Base-by-base conservation (phyloP, 2,797 vertebrate species). In the Fistularia tabacaria region DNA sequence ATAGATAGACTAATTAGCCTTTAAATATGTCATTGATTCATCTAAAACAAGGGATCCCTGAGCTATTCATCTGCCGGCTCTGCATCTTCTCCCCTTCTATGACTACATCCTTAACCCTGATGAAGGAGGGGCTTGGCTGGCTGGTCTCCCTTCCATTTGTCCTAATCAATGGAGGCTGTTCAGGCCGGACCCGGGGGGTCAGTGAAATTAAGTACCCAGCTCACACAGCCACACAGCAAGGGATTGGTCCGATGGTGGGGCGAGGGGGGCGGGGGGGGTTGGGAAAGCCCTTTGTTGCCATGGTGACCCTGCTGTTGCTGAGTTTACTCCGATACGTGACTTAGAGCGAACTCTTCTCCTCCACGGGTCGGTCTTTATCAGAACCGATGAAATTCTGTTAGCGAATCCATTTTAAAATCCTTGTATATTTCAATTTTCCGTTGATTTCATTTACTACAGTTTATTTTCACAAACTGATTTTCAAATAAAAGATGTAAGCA, bases 81-180 rank as follows among this genome's bases (percentile, higher is more conserved):
- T 14, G 52, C 59, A 36, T 74, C 74, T 68, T 73, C 60, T 79
- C 79, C 75, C 74, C 71, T 54, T 70, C 65, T 62, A 76, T 60
- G 59, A 72, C 76, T 71, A 69, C 82, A 82, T 85, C 84, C 88
- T 87, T 90, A 89, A 89, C 87, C 88, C 85, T 80, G 73, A 84
- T 85, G 79, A 71, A 86, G 81, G 73, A 85, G 77, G 74, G 70
- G 77, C 73, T 72, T 64, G 77, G 73, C 68, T 78, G 76, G 71
- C 72, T 72, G 77, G 36, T 75, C 84, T 78, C 63, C 66, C 69
- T 76, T 66, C 81, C 77, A 88, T 90, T 90, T 88, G 87, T 89
- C 76, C 87, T 84, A 86, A 92, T 92, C 91, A 91, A 90, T 91
- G 86, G 82, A 83, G 84, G 83, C 85, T 88, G 88, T 88, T 89